Percentiles rank a stretch among this genome's conserved stretches.
phyloP scores from a whole-genome alignment of 2,797 vertebrate genomes.

The Taeniopygia guttata region DNA sequence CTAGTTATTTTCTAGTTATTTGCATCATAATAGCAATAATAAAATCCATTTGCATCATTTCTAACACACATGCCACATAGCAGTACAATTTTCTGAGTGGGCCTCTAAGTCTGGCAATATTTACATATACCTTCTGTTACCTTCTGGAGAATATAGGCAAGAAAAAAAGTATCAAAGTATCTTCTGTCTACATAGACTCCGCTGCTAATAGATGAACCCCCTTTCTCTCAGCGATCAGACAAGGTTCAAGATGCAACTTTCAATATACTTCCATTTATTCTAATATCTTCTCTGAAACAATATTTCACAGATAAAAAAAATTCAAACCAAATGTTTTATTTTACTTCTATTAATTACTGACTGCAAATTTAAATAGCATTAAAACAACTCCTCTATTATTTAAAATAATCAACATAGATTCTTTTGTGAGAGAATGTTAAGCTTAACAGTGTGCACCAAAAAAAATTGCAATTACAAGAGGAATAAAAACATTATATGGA shows the following conservation, averaged over 20 bases:
- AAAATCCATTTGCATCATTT: neutral
- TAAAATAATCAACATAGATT: neutral
- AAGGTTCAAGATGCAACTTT: neutral
- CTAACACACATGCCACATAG: neutral
- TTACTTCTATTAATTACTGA: neutral
- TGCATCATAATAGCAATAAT: neutral
- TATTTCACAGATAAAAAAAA: neutral
- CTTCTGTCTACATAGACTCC: neutral
- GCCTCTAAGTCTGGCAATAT: neutral
- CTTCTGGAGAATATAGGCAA: neutral
- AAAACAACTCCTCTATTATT: accelerated
- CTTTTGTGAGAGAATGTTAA: neutral
- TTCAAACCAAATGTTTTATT: neutral
- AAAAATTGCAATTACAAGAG: neutral
- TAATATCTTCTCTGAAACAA: neutral
- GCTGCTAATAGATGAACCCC: neutral
- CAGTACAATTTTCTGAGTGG: neutral
- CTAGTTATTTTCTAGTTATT: neutral
- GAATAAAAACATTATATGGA: neutral
- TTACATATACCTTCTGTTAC: neutral
- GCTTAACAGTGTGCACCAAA: neutral
- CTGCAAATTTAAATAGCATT: neutral
- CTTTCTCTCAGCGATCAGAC: neutral
- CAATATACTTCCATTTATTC: neutral
- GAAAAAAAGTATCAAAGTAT: neutral